Conservation (phyloP, 2,888 invertebrate genomes). For the Phortica okadai region DNA sequence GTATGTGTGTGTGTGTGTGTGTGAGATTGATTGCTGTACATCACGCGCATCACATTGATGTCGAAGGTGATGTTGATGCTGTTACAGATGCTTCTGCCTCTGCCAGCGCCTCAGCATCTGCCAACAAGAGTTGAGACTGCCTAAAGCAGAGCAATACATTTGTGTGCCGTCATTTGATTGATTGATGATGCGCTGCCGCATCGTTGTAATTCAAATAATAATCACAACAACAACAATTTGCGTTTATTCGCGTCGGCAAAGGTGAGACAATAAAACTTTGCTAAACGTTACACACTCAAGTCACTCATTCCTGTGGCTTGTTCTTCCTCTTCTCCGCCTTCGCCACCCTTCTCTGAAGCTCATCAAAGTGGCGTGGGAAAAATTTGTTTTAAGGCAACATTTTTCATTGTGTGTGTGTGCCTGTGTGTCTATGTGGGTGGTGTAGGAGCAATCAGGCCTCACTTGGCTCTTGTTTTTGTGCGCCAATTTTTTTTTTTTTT, state of each 20-base stretch:
- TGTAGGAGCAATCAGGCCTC: neutral
- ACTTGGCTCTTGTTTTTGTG: neutral
- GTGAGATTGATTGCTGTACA: slow-evolving; percentile 26
- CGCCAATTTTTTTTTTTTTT: neutral
- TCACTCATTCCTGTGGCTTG: slow-evolving; percentile 32
- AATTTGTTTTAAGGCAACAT: neutral
- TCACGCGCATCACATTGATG: slow-evolving; percentile 9
- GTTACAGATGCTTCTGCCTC: slow-evolving; percentile 54
- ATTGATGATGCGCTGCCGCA: slow-evolving; percentile 60
- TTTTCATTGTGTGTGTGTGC: too few relatives aligned
- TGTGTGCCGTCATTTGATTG: slow-evolving; percentile 51
- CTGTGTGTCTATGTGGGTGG: neutral
- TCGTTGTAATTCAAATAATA: slow-evolving; percentile 65
- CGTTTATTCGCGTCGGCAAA: slow-evolving; percentile 50
- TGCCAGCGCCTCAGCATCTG: slow-evolving; percentile 41
- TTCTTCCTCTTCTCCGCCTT: slow-evolving; percentile 32
- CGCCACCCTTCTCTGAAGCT: slow-evolving; percentile 33
- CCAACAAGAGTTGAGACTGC: neutral
- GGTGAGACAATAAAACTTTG: slow-evolving; percentile 60
- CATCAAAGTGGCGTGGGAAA: slow-evolving; percentile 18
- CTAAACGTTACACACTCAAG: slow-evolving; percentile 39
- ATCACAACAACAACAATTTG: slow-evolving; percentile 51
- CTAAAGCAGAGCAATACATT: slow-evolving; percentile 7
- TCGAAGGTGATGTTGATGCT: slow-evolving; percentile 38
- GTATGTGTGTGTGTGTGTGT: neutral